Evolutionary conservation across 2,113 vertebrate species (phyloP).

Genomic region (Nerophis lumbriciformis): DNA sequence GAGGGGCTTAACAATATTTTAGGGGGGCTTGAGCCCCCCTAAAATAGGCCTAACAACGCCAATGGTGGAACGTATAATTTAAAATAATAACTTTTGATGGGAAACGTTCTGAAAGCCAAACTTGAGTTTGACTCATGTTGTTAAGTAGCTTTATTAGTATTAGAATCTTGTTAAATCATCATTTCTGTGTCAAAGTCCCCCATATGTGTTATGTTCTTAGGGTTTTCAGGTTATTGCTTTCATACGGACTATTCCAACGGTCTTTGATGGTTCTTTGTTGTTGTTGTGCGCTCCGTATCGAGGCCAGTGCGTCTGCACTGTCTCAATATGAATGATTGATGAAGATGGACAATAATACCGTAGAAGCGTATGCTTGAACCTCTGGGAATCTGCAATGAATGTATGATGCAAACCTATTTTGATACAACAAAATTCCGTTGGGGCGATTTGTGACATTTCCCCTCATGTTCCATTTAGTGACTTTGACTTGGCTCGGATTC

Average conservation of each 20-base stretch:
- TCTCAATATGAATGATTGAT: constrained; percentile 6
- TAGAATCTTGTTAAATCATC: too few species aligned
- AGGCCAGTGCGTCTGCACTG: constrained; percentile 1
- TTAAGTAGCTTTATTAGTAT: too few species aligned
- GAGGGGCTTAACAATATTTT: too few species aligned
- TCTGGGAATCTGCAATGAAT: constrained; percentile 1
- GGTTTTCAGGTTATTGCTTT: not conserved
- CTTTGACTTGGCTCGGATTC: not conserved
- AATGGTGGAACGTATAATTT: too few species aligned
- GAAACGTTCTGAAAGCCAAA: too few species aligned
- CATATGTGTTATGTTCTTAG: not conserved
- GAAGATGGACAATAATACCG: constrained; percentile 8
- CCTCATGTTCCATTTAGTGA: not conserved
- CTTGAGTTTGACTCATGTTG: too few species aligned
- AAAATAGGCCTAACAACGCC: too few species aligned
- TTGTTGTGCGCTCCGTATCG: not conserved
- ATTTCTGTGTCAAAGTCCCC: too few species aligned
- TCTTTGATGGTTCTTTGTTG: constrained; percentile 3
- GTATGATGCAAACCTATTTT: constrained; percentile 4
- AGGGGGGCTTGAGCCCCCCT: too few species aligned
- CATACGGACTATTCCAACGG: not conserved
- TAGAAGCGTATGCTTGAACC: constrained; percentile 9
- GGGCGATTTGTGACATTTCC: constrained; percentile 2
- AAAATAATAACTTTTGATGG: too few species aligned
- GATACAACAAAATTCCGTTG: not conserved